These are phyloP conservation scores for Mungos mungo DNA, from an alignment of 2,113 vertebrate genomes.

Conservation along the genomic window DNA sequence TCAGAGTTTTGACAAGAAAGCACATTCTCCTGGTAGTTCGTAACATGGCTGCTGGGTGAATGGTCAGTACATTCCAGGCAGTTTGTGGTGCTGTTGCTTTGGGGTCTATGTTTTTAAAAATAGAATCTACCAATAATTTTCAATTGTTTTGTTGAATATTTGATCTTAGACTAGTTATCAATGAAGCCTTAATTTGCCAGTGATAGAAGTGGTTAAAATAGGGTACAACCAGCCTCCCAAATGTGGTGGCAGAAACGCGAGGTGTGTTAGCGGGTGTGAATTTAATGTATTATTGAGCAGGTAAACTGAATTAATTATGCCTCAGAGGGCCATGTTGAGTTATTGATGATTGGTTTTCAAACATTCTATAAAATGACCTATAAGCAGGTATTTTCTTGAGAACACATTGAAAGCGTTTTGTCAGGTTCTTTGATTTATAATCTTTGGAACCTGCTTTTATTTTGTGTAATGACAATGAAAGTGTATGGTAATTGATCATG, in stretches of 20 bases:
- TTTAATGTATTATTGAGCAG: not conserved
- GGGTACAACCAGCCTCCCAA: not conserved
- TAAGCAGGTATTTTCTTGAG: conserved; percentile 9
- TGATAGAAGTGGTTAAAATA: not conserved
- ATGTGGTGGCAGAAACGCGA: not conserved
- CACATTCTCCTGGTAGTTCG: not conserved
- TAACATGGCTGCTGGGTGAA: not conserved
- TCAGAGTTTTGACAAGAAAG: not conserved
- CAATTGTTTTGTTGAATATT: not conserved
- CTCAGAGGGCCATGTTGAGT: not conserved
- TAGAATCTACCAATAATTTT: not conserved
- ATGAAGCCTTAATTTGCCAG: not conserved
- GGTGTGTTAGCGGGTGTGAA: not conserved
- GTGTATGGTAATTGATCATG: not conserved
- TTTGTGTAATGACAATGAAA: conserved; percentile 31
- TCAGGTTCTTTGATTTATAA: conserved; percentile 46
- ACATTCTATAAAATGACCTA: conserved; percentile 53
- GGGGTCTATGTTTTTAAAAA: not conserved
- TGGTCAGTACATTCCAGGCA: not conserved
- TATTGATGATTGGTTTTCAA: conserved; percentile 42
- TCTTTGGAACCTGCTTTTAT: not conserved
- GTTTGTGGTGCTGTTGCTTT: not conserved
- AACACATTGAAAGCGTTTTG: not conserved
- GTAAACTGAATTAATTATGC: not conserved
- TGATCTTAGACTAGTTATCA: not conserved